Conservation (phyloP, 2,113 vertebrate genomes). For the Vulpes ferrilata region DNA sequence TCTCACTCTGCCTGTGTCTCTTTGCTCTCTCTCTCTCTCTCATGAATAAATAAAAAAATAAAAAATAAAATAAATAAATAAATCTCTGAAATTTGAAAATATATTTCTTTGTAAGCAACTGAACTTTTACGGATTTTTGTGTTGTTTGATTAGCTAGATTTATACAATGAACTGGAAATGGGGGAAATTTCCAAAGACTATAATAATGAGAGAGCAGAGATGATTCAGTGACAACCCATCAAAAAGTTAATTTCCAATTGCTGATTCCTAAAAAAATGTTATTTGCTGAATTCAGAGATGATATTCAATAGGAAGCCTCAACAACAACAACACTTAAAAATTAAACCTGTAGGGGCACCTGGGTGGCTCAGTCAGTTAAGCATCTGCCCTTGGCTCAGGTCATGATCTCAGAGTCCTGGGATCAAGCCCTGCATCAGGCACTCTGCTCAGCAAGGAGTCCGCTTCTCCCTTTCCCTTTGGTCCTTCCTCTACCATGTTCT, state of each 20-base stretch:
- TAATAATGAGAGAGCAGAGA: background rate
- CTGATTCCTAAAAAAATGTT: background rate
- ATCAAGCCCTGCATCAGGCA: background rate
- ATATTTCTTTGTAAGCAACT: background rate
- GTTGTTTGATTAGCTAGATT: background rate
- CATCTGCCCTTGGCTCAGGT: too few species aligned
- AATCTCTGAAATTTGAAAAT: background rate
- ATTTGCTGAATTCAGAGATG: background rate
- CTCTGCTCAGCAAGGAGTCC: background rate
- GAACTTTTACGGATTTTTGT: background rate
- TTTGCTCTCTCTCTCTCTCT: too few species aligned
- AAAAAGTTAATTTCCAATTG: background rate
- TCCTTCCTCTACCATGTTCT: background rate
- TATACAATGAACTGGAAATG: background rate
- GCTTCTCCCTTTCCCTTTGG: background rate
- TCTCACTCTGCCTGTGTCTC: too few species aligned
- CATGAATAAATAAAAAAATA: too few species aligned
- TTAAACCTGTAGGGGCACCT: background rate
- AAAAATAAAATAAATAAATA: too few species aligned
- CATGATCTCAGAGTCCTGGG: too few species aligned
- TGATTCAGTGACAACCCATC: fast-evolving
- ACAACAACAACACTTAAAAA: background rate
- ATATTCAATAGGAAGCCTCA: background rate
- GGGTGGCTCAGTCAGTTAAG: too few species aligned
- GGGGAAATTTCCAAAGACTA: background rate